Conservation (phyloP, 2,888 invertebrate genomes). For the Stratiomys singularior region DNA sequence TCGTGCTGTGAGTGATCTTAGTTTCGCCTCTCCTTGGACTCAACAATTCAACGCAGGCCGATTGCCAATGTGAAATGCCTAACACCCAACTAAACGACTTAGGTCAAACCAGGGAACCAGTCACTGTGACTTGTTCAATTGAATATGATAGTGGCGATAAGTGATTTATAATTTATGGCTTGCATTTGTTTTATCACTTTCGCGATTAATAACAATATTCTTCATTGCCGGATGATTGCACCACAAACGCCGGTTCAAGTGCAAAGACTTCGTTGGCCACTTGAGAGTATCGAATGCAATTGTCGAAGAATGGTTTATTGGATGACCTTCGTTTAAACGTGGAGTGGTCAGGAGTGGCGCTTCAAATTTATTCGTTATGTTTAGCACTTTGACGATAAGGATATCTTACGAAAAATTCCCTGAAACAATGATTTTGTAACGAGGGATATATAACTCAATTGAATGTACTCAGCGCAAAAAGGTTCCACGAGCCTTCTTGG, state of each 20-base stretch:
- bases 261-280: neutral
- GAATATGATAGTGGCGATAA: conserved; percentile 20
- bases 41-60: neutral
- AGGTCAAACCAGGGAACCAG: neutral
- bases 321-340: too few species aligned
- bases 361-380: too few species aligned
- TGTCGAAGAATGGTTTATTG: too few species aligned
- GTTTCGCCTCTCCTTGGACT: neutral
- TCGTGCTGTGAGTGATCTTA: conserved; percentile 24
- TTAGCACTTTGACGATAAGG: too few species aligned
- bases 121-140: conserved; percentile 33
- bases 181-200: conserved; percentile 40
- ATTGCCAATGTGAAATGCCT: neutral
- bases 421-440: too few species aligned
- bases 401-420: too few species aligned
- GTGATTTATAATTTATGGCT: conserved; percentile 32
- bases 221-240: conserved; percentile 25
- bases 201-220: conserved; percentile 36
- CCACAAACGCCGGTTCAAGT: neutral
- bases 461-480: too few species aligned
- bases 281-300: too few species aligned
- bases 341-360: too few species aligned
- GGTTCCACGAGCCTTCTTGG: too few species aligned
- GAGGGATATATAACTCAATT: too few species aligned
- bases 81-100: neutral